Base-by-base conservation (phyloP, 2,888 invertebrate genomes). In the Fissipunctia ypsillon region DNA sequence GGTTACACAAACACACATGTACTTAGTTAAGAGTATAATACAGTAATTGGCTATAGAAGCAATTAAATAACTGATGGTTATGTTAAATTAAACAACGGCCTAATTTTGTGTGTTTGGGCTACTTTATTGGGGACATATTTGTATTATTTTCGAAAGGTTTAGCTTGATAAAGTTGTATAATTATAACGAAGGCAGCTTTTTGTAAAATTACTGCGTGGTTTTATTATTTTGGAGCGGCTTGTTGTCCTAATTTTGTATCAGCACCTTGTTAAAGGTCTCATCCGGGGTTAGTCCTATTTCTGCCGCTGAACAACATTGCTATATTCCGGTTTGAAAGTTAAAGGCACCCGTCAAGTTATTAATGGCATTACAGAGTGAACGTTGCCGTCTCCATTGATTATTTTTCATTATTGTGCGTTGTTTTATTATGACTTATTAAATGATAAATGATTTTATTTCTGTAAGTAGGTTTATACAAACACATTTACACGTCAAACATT, bases 251-350 rank as follows among this genome's bases (percentile, higher is more conserved):
- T 69, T 31, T 38, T 43, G 10, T 54, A 69, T 3, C 1, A 69
- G 25, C 22, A 16, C 38, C 69, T 45, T 31, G 14, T 67, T 10
- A 66, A 72, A 43, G 43, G 45, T 43, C 22, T 52, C 52, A 78
- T 73, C 69, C 69, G 73, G 78, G 3, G n/a, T 54, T 12, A 22
- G n/a, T 22, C 2, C 16, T 38, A 70, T 54, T 68, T 38, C 35
- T 54, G 16, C 28, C 22, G 28, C 9, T 16, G 16, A 38, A n/a
- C 38, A 31, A 9, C 14, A 69, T 38, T 38, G 10, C 14, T 22
- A 5, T 7, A 6, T 78, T 69, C 70, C 38, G 70, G 78, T 78
- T 28, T 31, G 2, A 45, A 78, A 45, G 35, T 19, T 38, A 69
- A 7, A 45, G 52, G 5, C 28, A 28, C 16, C 19, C 14, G 28